Conservation (phyloP, 1,140 invertebrate genomes). For the Coboldia fuscipes region DNA sequence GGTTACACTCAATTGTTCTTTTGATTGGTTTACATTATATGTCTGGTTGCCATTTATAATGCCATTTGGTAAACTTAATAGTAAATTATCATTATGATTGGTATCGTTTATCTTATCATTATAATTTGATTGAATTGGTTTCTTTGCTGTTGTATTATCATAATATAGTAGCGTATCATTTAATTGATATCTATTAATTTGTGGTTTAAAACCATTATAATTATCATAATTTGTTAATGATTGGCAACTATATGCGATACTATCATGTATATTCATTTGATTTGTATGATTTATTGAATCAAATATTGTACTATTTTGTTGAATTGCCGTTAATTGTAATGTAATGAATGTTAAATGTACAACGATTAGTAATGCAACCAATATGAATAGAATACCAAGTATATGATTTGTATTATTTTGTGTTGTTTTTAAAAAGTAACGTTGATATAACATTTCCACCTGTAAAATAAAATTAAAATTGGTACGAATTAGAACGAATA, state of each 20-base stretch:
- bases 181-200: no score
- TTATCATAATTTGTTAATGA: no score
- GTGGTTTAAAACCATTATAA: no score
- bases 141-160: no score
- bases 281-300: background rate
- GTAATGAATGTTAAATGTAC: slow-evolving; percentile 26
- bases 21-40: no score
- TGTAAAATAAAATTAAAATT: slow-evolving; percentile 18
- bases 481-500: background rate
- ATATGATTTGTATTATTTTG: slow-evolving; percentile 74
- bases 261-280: background rate
- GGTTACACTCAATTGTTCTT: no score
- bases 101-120: no score
- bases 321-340: slow-evolving; percentile 7
- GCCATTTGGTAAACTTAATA: no score
- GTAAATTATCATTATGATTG: no score
- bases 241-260: background rate
- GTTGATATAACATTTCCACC: slow-evolving; percentile 78
- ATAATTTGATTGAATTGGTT: no score
- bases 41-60: no score
- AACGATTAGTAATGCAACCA: slow-evolving; percentile 38
- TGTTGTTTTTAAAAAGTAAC: slow-evolving; percentile 82
- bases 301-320: background rate
- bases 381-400: slow-evolving; percentile 46
- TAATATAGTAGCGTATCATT: no score